These are phyloP conservation scores for Dipodomys stephensi DNA, from an alignment of 2,113 vertebrate genomes.

Conservation along the genomic window DNA sequence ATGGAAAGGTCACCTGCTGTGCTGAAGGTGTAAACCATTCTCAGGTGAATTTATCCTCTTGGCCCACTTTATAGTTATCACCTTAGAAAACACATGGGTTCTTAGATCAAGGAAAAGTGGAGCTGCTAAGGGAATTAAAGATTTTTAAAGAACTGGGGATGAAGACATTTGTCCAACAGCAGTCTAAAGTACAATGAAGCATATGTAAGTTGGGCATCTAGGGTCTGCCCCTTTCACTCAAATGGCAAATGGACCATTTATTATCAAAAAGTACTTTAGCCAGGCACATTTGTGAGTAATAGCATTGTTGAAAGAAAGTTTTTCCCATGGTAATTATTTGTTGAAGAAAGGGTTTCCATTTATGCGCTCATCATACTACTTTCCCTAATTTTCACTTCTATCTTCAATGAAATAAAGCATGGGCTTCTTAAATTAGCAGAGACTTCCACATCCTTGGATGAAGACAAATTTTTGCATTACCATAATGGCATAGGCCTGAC, in stretches of 20 bases:
- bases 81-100: background rate
- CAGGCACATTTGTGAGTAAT: background rate
- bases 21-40: background rate
- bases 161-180: background rate
- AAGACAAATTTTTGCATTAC: background rate
- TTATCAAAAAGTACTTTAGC: background rate
- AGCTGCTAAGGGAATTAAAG: background rate
- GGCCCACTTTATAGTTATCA: background rate
- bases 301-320: conserved; percentile 12
- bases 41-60: background rate
- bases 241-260: conserved; percentile 20
- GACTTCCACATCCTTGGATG: conserved; percentile 45
- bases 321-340: background rate
- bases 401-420: conserved; percentile 36
- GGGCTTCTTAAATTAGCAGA: background rate
- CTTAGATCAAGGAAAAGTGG: conserved; percentile 42
- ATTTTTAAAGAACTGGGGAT: background rate
- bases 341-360: conserved; percentile 49
- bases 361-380: background rate
- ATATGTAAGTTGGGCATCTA: background rate
- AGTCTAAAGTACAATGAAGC: background rate
- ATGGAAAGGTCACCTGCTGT: background rate
- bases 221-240: conserved; percentile 19
- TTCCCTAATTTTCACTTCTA: background rate
- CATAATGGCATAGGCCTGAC: accelerated